Evolutionary conservation across 2,888 invertebrate species (phyloP).

Genomic region (Drosophila sordidula): DNA sequence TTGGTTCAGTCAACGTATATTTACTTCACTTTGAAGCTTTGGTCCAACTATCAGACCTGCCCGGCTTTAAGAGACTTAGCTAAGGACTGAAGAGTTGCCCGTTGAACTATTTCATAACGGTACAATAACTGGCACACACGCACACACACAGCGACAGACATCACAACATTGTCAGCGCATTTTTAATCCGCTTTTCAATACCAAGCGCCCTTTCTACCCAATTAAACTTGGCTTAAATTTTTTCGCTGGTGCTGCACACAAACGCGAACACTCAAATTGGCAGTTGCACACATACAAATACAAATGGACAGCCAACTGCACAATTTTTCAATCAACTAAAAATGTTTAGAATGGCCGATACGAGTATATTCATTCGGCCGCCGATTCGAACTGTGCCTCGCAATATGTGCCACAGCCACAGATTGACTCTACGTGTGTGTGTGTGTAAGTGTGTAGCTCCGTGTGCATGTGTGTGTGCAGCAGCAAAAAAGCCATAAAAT

Average conservation of each 20-base stretch:
- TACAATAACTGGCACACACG: constrained; percentile 9
- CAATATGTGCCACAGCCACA: constrained; percentile 57
- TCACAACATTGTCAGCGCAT: constrained; percentile 42
- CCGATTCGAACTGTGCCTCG: constrained; percentile 56
- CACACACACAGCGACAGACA: neutral
- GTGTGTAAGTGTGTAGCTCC: constrained; percentile 8
- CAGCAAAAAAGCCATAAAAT: constrained; percentile 64
- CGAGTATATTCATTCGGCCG: constrained; percentile 55
- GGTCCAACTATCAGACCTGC: neutral
- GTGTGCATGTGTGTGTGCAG: constrained; percentile 18
- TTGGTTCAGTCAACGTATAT: neutral
- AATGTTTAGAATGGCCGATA: constrained; percentile 67
- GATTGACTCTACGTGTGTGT: constrained; percentile 49
- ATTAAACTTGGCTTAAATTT: constrained; percentile 73
- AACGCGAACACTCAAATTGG: neutral
- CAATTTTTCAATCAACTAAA: constrained; percentile 80
- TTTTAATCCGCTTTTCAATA: constrained; percentile 48
- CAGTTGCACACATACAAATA: constrained; percentile 10
- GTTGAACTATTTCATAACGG: constrained; percentile 32
- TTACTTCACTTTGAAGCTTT: neutral
- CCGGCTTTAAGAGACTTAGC: constrained; percentile 5
- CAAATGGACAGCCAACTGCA: constrained; percentile 45
- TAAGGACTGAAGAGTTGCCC: constrained; percentile 14
- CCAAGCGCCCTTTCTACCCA: constrained; percentile 55
- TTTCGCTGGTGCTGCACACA: constrained; percentile 7